phyloP scores from a whole-genome alignment of 1,140 invertebrate species.

The Trissolcus basalis region DNA sequence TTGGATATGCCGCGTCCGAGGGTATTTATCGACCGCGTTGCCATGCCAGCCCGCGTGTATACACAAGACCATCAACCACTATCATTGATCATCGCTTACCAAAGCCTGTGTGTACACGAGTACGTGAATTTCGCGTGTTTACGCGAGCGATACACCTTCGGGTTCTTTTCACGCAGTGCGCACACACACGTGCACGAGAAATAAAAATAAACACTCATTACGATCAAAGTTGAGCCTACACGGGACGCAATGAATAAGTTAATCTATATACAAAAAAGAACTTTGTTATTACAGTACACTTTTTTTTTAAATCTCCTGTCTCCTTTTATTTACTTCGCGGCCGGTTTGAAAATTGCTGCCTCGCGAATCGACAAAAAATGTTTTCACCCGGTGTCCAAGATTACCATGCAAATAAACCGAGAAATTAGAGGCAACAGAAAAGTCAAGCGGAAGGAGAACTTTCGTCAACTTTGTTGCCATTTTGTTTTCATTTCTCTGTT shows the following conservation, averaged over 20 bases:
- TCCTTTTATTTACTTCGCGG: too few relatives aligned
- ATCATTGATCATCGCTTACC: slow-evolving; percentile 61
- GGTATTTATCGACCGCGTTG: slow-evolving; percentile 61
- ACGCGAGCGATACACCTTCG: slow-evolving; percentile 50
- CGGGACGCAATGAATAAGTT: slow-evolving; percentile 34
- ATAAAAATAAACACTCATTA: slow-evolving; percentile 38
- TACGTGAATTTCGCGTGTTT: slow-evolving; percentile 58
- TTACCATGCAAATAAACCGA: too few relatives aligned
- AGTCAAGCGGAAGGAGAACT: too few relatives aligned
- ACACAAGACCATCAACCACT: slow-evolving; percentile 61
- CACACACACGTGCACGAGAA: slow-evolving; percentile 18
- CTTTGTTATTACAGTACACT: slow-evolving; percentile 29
- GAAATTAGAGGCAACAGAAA: too few relatives aligned
- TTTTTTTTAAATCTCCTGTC: slow-evolving; percentile 9
- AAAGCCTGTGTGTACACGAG: slow-evolving; percentile 42
- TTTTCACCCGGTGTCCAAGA: too few relatives aligned
- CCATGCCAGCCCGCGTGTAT: slow-evolving; percentile 58
- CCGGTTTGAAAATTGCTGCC: too few relatives aligned
- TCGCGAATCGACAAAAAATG: too few relatives aligned
- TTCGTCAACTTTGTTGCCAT: too few relatives aligned
- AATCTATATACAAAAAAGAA: slow-evolving; percentile 33
- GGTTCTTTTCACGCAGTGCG: slow-evolving; percentile 5
- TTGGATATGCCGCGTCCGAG: slow-evolving; percentile 51
- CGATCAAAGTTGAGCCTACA: slow-evolving; percentile 27
- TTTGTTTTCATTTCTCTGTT: too few relatives aligned